Base-by-base conservation (phyloP, 2,888 invertebrate species). In the Drosophila colorata region DNA sequence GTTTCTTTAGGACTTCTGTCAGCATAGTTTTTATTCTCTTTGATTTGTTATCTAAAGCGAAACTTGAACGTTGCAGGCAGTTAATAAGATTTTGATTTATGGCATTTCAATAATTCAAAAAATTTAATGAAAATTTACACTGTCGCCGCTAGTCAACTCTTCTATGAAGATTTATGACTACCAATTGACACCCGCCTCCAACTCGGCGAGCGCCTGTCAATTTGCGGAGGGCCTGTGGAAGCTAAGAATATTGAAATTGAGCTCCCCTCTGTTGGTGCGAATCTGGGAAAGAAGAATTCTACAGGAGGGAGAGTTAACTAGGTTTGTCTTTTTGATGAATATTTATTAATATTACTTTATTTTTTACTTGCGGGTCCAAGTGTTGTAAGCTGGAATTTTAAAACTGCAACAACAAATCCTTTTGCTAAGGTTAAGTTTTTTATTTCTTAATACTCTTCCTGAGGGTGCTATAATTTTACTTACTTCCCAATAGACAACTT, bases 31-130 rank as follows among this genome's bases (percentile, higher is more conserved):
- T 60, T 35, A 69, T 63, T 56, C 64, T 58, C 25, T 35, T 59
- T 33, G 58, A 56, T 44, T 66, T 69, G 55, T 69, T 73, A 74
- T 71, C 75, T 73, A 67, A 81, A 78, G 65, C 67, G 66, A 87
- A 81, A 78, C 64, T 83, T 55, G 47, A 66, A 73, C 59, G 83
- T 86, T 76, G 61, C 61, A 40, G 31, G 38, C 58, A 67, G 76
- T 89, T 85, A 85, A 85, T 86, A 76, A 89, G 85, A 61, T 76
- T 88, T 89, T 89, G 88, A 85, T 85, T 85, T 85, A 85, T 85
- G 56, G 67, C 79, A 69, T 67, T 86, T 80, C 77, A 67, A 72
- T 88, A 82, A 83, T 76, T 88, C 64, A 48, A 67, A 59, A 80
- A 64, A 68, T 78, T 59, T 88, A 84, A 89, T 87, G 88, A 81